Conservation (phyloP, 64 coral and sea anemone species). For the Cladopsammia gracilis region DNA sequence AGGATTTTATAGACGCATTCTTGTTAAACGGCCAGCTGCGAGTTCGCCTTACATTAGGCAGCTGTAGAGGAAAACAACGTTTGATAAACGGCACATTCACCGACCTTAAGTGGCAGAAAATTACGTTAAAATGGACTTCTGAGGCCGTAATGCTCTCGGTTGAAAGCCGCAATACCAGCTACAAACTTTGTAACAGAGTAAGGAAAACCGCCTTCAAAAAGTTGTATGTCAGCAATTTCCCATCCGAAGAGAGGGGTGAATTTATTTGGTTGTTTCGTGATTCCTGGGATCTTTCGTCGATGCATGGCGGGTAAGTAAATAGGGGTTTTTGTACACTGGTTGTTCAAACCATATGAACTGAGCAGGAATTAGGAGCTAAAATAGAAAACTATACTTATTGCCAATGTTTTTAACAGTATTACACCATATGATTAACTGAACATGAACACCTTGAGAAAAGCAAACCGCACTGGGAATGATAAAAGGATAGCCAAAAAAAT, state of each 20-base stretch:
- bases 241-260: neutral
- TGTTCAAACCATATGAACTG: neutral
- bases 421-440: too few species aligned
- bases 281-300: neutral
- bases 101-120: constrained; percentile 70
- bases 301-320: constrained; percentile 14
- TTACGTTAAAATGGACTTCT: neutral
- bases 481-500: too few species aligned
- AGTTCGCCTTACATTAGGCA: constrained; percentile 38
- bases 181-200: constrained; percentile 3
- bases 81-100: constrained; percentile 55
- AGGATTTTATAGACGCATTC: constrained; percentile 61
- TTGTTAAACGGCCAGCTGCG: constrained; percentile 43
- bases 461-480: too few species aligned
- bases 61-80: neutral
- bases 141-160: neutral
- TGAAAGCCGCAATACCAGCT: neutral
- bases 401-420: too few species aligned
- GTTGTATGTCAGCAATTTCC: constrained; percentile 15
- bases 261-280: constrained; percentile 2
- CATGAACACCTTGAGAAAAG: too few species aligned
- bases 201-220: constrained; percentile 8
- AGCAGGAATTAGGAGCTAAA: too few species aligned
- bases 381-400: too few species aligned
- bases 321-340: neutral